These are phyloP conservation scores for Frankliniella fusca DNA, from an alignment of 2,888 invertebrate genomes.

Conservation along the genomic window DNA sequence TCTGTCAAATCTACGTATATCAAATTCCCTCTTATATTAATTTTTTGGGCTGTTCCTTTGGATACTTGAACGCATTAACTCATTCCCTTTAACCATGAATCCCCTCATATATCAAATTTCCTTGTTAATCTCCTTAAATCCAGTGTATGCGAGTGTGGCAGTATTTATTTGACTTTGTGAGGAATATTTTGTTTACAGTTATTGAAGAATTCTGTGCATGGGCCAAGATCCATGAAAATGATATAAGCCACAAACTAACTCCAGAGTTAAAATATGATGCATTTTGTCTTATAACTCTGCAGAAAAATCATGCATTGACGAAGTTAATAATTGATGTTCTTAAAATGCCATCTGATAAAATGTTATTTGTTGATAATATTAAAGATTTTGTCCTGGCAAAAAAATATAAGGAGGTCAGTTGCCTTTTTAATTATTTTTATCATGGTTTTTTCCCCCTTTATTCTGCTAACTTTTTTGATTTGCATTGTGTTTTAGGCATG, in stretches of 20 bases:
- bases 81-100: not conserved
- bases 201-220: constrained; percentile 48
- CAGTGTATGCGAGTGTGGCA: too few species aligned
- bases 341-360: constrained; percentile 58
- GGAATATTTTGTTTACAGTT: constrained; percentile 42
- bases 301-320: constrained; percentile 61
- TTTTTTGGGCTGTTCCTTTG: too few species aligned
- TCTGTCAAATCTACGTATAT: too few species aligned
- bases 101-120: constrained; percentile 37
- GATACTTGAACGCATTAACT: too few species aligned
- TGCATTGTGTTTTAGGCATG: constrained; percentile 54
- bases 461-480: constrained; percentile 45
- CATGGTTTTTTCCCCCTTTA: not conserved
- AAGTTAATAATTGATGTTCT: constrained; percentile 62
- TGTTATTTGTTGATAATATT: constrained; percentile 59
- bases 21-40: too few species aligned
- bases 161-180: not conserved
- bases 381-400: constrained; percentile 55
- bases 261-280: constrained; percentile 63
- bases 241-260: constrained; percentile 51
- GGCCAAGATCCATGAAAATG: constrained; percentile 45
- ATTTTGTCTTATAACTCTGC: constrained; percentile 65
- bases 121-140: too few species aligned
- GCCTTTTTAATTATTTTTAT: constrained; percentile 27
- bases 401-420: constrained; percentile 62